These are phyloP conservation scores for Geococcyx californianus DNA, from an alignment of 2,113 vertebrate species.

Conservation along the genomic window DNA sequence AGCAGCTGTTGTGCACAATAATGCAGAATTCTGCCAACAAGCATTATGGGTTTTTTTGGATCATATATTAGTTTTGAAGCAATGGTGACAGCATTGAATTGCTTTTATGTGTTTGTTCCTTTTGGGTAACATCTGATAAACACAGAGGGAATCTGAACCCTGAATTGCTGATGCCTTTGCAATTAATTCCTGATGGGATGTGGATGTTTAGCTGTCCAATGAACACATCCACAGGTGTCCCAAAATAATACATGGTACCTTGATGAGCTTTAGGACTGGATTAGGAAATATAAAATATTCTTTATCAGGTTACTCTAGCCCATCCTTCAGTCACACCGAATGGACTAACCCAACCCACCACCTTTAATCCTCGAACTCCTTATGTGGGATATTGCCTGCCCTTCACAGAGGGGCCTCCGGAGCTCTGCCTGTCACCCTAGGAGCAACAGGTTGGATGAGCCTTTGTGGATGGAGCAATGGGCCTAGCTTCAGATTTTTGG, in stretches of 20 bases:
- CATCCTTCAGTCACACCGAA: neutral
- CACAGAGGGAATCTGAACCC: neutral
- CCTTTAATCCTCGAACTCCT: neutral
- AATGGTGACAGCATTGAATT: neutral
- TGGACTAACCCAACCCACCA: neutral
- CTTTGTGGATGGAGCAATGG: neutral
- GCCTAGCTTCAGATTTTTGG: neutral
- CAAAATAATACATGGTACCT: neutral
- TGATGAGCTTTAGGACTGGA: neutral
- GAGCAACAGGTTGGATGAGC: neutral
- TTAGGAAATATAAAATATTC: neutral
- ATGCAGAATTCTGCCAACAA: neutral
- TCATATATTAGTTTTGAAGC: neutral
- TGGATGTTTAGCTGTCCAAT: neutral
- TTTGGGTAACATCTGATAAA: neutral
- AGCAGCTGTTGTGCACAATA: slow-evolving; percentile 8
- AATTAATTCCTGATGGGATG: neutral
- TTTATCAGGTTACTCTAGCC: neutral
- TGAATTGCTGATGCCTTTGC: neutral
- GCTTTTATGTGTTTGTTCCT: neutral
- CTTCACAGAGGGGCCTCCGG: neutral
- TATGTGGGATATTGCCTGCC: neutral
- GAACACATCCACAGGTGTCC: neutral
- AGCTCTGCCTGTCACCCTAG: neutral
- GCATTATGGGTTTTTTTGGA: neutral